A percentile compares a stretch with the other conserved stretches of the same genome.
Conservation (phyloP, 23 tunicate genomes). For the Styela clava region DNA sequence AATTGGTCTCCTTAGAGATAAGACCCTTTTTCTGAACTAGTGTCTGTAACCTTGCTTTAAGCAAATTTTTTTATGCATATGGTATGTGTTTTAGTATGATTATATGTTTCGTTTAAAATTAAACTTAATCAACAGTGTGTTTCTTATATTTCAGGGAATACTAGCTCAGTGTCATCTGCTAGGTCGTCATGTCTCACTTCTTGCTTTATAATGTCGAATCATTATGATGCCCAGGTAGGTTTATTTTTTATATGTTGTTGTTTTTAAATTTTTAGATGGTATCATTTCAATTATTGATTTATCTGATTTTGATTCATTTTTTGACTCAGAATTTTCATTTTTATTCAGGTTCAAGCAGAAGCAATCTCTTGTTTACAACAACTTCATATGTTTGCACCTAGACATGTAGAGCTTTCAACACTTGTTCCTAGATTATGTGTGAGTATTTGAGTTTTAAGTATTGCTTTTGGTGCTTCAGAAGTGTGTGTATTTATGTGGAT, state of each 20-base stretch:
- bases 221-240: slow-evolving; percentile 77
- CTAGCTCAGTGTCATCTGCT: slow-evolving; percentile 55
- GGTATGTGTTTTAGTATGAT: too few species aligned
- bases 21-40: too few species aligned
- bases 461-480: neutral
- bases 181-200: slow-evolving; percentile 84
- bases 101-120: too few species aligned
- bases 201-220: slow-evolving; percentile 83
- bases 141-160: slow-evolving; percentile 44
- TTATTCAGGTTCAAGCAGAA: slow-evolving; percentile 84
- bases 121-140: too few species aligned
- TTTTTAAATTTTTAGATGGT: neutral
- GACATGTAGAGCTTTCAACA: slow-evolving; percentile 76
- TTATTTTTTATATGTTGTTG: neutral
- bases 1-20: too few species aligned
- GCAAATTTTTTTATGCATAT: too few species aligned
- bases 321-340: too few species aligned
- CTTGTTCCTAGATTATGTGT: slow-evolving; percentile 92
- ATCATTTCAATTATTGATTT: too few species aligned
- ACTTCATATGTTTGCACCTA: slow-evolving; percentile 93
- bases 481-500: neutral
- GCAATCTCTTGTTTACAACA: slow-evolving; percentile 88
- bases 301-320: too few species aligned
- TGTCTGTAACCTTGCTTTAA: too few species aligned
- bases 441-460: slow-evolving; percentile 32